Conservation (phyloP, 2,797 vertebrate genomes). For the Ctenopoma multispine region DNA sequence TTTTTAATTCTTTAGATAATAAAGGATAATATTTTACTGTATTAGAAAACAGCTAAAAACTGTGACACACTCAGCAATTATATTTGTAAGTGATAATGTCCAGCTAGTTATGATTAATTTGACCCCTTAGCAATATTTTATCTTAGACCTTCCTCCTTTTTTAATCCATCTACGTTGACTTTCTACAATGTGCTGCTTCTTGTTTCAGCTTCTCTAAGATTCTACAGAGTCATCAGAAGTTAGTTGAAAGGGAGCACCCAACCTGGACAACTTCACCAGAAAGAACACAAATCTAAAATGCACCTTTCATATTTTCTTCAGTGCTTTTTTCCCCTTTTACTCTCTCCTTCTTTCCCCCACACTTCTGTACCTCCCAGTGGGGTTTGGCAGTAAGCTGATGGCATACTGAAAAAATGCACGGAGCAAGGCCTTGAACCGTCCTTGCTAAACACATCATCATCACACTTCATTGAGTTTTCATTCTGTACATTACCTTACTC, state of each 20-base stretch:
- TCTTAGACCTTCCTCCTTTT: not conserved
- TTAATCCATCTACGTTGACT: not conserved
- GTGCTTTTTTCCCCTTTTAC: not conserved
- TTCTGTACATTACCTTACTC: conserved; percentile 51
- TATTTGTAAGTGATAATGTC: not conserved
- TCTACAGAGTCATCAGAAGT: conserved; percentile 2
- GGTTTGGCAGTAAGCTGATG: conserved; percentile 61
- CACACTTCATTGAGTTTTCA: conserved; percentile 64
- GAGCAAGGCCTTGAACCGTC: conserved; percentile 57
- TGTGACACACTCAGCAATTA: not conserved
- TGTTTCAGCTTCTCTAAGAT: not conserved
- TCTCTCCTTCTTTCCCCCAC: conserved; percentile 8
- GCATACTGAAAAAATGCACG: conserved; percentile 62
- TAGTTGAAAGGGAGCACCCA: not conserved
- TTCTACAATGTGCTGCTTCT: not conserved
- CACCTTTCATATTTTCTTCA: conserved; percentile 1
- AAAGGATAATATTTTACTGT: too few species aligned
- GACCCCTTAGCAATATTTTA: not conserved
- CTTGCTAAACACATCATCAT: conserved; percentile 67
- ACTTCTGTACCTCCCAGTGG: conserved; percentile 30
- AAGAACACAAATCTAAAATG: conserved; percentile 9
- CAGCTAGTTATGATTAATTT: not conserved
- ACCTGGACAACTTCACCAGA: conserved; percentile 24
- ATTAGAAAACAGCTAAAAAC: too few species aligned
- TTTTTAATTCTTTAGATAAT: not conserved